Evolutionary conservation across 2,113 vertebrate genomes (phyloP), one percentile per base, ranked within the genome.

Genomic region (Barnardius zonarius): DNA sequence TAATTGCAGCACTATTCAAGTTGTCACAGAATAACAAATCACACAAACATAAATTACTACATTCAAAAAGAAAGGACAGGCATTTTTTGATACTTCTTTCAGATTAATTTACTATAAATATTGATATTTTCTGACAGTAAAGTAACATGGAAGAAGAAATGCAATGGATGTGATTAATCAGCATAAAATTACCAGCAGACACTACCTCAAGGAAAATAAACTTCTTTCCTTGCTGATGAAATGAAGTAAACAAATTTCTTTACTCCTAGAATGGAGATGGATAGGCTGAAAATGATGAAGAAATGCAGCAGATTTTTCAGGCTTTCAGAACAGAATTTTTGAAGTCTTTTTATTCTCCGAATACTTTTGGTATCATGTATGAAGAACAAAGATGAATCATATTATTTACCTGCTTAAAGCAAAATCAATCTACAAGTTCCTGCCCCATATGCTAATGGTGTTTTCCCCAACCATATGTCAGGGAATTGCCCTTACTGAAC

Each of bases 1-100:
- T 90, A 92, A 95, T 86, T 95, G 80, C 64, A 88, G 59, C 31
- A 25, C 88, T 43, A 93, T 86, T 93, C 80, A 94, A 87, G 69
- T 72, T 55, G 55, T 64, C 79, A 75, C 17, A 85, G 85, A 88
- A 92, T 48, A 88, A 86, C 10, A 69, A 92, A 96, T 86, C 44
- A 59, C 13, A 22, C 18, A 83, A 81, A 81, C 61, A 9, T 61
- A 81, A 93, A 92, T 90, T 84, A 61, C n/a, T 81, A 20, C 46
- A 73, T 90, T 77, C 49, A 74, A 62, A 88, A 83, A 37, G 22
- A 77, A 91, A 94, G 57, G 22, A 79, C 18, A 66, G 74, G 8
- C 70, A 37, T 55, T 76, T 91, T 92, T 27, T 85, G 16, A 72
- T 77, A 13, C 14, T 82, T 85, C 24, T 79, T 79, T 88, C 52